phyloP scores from a whole-genome alignment of 2,797 vertebrate genomes.

The Neomorphus geoffroyi region DNA sequence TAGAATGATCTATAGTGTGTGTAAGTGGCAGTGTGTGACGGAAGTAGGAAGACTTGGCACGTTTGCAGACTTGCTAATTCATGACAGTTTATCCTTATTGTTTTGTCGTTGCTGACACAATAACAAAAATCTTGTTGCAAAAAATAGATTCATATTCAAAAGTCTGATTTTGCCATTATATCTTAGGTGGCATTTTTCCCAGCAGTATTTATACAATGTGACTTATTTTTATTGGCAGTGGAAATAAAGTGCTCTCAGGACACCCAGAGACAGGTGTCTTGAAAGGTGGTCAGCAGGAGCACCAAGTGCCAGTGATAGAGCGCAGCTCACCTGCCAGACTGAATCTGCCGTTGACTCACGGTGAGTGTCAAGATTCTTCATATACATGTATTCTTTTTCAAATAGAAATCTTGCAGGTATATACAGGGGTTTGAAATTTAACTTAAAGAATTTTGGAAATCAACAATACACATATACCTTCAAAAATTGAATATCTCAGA shows the following conservation, averaged over 20 bases:
- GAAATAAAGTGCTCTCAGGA: constrained; percentile 32
- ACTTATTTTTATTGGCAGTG: constrained; percentile 58
- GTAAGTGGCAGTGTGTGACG: not conserved
- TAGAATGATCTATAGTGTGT: not conserved
- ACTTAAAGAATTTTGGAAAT: not conserved
- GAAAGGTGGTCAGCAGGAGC: constrained; percentile 72
- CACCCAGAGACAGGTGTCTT: constrained; percentile 15
- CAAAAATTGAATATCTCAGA: not conserved
- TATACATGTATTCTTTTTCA: not conserved
- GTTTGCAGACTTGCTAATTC: not conserved
- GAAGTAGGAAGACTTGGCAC: not conserved
- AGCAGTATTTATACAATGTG: not conserved
- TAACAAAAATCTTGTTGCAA: not conserved
- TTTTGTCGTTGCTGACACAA: not conserved
- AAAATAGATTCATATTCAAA: not conserved
- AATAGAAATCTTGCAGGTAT: not conserved
- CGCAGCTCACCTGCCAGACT: constrained; percentile 72
- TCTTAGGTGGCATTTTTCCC: not conserved
- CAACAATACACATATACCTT: not conserved
- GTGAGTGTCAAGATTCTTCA: constrained; percentile 63
- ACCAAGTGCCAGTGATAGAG: constrained; percentile 60
- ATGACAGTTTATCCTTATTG: not conserved
- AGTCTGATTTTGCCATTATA: not conserved
- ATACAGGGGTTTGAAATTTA: not conserved
- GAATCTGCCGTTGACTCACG: constrained; percentile 81